These are phyloP conservation scores for Drosophila merina DNA, from an alignment of 2,888 invertebrate genomes.

Conservation along the genomic window DNA sequence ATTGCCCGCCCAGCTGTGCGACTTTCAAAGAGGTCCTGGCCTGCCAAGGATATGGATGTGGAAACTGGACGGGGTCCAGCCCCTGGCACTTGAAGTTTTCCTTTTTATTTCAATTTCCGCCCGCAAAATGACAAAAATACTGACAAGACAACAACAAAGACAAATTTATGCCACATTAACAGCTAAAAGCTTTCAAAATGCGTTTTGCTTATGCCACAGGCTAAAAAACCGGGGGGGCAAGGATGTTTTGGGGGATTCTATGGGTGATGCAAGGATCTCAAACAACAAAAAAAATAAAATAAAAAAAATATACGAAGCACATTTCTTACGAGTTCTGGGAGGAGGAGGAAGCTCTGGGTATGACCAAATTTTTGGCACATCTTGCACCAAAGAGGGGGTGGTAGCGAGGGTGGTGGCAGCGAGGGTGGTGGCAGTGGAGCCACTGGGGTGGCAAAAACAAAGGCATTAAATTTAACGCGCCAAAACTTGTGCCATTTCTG, in stretches of 20 bases:
- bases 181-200: constrained; percentile 79
- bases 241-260: background rate
- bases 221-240: constrained; percentile 7
- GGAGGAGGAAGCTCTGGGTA: constrained; percentile 45
- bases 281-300: background rate
- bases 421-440: too few relatives aligned
- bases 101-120: constrained; percentile 78
- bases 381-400: background rate
- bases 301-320: constrained; percentile 16
- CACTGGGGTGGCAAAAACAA: constrained; percentile 60
- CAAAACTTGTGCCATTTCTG: constrained; percentile 72
- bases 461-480: constrained; percentile 76
- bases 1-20: constrained; percentile 62
- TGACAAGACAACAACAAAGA: constrained; percentile 59
- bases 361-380: constrained; percentile 75
- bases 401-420: too few relatives aligned
- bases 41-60: background rate
- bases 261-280: constrained; percentile 5
- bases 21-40: constrained; percentile 4
- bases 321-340: constrained; percentile 50
- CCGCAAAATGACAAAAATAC: constrained; percentile 46
- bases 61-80: constrained; percentile 38
- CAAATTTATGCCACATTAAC: constrained; percentile 81
- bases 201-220: constrained; percentile 68
- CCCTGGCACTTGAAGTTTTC: constrained; percentile 62